phyloP scores from a whole-genome alignment of 2,113 vertebrate species.

The Tonatia bakeri region DNA sequence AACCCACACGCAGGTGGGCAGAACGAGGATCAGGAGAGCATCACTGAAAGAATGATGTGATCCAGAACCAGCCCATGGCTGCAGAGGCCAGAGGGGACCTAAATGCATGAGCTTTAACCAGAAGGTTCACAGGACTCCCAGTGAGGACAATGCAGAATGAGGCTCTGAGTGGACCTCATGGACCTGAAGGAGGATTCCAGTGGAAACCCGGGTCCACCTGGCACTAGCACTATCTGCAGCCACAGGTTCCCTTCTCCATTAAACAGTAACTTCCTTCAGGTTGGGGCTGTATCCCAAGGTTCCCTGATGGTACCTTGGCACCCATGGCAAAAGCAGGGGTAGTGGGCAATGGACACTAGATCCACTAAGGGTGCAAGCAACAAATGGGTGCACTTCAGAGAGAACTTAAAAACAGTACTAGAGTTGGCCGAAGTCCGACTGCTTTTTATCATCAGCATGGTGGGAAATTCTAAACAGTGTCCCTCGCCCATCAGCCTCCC shows the following conservation, averaged over 20 bases:
- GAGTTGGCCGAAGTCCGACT: neutral
- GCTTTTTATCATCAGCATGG: neutral
- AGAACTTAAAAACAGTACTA: neutral
- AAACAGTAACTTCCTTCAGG: neutral
- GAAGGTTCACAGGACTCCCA: neutral
- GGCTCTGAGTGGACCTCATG: neutral
- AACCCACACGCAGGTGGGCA: neutral
- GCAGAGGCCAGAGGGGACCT: neutral
- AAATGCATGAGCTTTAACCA: neutral
- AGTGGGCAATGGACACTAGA: neutral
- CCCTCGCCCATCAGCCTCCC: fast-evolving
- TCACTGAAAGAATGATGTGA: neutral
- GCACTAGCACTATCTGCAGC: no score
- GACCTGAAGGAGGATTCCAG: neutral
- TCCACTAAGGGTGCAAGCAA: no score
- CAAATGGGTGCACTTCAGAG: neutral
- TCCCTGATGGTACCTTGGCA: neutral
- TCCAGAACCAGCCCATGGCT: neutral
- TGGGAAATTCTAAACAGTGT: neutral
- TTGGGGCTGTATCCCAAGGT: neutral
- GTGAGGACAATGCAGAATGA: neutral
- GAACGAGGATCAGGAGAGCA: neutral
- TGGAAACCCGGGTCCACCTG: neutral
- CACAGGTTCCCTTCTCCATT: fast-evolving
- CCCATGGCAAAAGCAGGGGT: fast-evolving